A percentile compares a stretch with the other conserved stretches of the same genome.
Evolutionary conservation across 2,888 invertebrate species (phyloP).

Genomic region (Dioctria linearis): DNA sequence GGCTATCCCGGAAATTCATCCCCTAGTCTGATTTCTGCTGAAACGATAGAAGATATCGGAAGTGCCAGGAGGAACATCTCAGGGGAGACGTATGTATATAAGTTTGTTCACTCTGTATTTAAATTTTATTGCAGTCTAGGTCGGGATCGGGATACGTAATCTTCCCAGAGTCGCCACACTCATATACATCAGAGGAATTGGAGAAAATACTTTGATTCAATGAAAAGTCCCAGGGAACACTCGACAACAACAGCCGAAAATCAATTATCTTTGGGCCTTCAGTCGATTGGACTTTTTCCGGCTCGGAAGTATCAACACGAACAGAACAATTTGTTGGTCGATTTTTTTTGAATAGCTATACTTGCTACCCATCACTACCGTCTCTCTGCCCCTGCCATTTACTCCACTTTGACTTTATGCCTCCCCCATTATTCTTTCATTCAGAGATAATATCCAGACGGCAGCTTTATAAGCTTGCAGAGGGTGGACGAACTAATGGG

Average conservation of each 20-base stretch:
- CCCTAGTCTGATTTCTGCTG: constrained; percentile 21
- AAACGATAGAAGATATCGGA: constrained; percentile 15
- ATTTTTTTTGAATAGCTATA: neutral
- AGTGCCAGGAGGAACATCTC: constrained; percentile 2
- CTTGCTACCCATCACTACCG: neutral
- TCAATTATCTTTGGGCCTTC: constrained; percentile 54
- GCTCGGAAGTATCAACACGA: constrained; percentile 1
- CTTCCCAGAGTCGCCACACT: neutral
- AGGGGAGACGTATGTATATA: neutral
- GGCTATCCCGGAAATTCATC: constrained; percentile 49
- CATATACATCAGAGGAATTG: neutral
- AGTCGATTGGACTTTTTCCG: constrained; percentile 39
- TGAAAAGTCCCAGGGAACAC: constrained; percentile 16
- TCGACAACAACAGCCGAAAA: constrained; percentile 34
- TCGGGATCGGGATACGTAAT: neutral
- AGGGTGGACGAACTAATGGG: constrained; percentile 51
- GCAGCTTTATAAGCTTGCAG: constrained; percentile 42
- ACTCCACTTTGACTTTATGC: neutral
- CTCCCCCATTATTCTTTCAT: constrained; percentile 9
- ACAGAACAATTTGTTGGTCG: constrained; percentile 41
- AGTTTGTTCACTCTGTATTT: constrained; percentile 27
- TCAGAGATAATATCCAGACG: constrained; percentile 34
- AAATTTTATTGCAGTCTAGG: constrained; percentile 46
- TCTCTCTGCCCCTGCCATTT: neutral
- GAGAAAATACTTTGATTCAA: constrained; percentile 35